Conservation (phyloP, 1,140 invertebrate species). For the Rhopalosiphum padi region DNA sequence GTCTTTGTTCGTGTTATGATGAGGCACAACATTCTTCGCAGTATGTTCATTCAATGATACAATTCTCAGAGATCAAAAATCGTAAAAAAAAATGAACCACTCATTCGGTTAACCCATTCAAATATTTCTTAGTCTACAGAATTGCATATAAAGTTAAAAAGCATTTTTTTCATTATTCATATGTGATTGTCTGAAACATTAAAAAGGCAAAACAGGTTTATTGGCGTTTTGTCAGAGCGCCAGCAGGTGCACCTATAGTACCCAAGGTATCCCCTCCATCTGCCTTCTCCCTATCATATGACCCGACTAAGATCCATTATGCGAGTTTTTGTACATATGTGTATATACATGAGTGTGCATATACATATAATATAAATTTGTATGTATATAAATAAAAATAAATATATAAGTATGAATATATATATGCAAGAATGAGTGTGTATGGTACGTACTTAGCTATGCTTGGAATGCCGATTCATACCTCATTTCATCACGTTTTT, state of each 20-base stretch:
- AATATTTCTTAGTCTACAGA: conserved; percentile 32
- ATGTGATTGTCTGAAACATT: conserved; percentile 47
- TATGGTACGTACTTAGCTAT: conserved; percentile 44
- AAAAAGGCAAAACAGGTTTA: conserved; percentile 57
- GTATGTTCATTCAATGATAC: conserved; percentile 36
- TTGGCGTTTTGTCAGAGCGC: conserved; percentile 57
- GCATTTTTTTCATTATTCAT: conserved; percentile 52
- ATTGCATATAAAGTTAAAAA: conserved; percentile 42
- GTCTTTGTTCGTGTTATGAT: neutral
- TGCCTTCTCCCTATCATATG: neutral
- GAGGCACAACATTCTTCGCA: neutral
- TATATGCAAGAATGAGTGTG: neutral
- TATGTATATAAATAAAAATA: conserved; percentile 14
- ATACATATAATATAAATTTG: conserved; percentile 42
- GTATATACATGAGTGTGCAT: neutral
- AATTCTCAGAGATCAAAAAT: conserved; percentile 17
- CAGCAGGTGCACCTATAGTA: conserved; percentile 55
- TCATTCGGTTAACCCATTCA: conserved; percentile 18
- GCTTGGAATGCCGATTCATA: conserved; percentile 51
- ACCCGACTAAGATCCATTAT: conserved; percentile 51
- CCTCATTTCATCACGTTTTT: conserved; percentile 57
- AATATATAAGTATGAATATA: conserved; percentile 19
- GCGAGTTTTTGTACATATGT: conserved; percentile 9
- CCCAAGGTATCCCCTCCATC: neutral
- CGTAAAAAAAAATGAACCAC: neutral